phyloP scores from a whole-genome alignment of 2,888 invertebrate species.

The Parnassius mnemosyne region DNA sequence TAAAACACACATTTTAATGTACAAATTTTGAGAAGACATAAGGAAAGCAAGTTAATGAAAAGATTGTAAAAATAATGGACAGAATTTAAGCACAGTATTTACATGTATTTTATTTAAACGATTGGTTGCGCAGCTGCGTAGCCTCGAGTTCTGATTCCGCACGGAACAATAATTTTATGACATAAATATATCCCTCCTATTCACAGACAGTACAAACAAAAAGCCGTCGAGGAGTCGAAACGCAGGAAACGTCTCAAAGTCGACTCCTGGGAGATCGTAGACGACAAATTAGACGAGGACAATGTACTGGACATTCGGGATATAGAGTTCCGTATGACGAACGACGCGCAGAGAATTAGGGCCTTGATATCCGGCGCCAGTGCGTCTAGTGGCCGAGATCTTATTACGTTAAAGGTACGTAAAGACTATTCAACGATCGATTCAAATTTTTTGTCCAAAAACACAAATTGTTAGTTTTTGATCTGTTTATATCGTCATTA shows the following conservation, averaged over 20 bases:
- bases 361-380: constrained; percentile 67
- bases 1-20: too few species aligned
- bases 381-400: constrained; percentile 61
- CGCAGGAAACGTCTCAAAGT: constrained; percentile 88
- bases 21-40: too few species aligned
- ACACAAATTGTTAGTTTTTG: too few species aligned
- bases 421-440: not conserved
- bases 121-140: too few species aligned
- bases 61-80: too few species aligned
- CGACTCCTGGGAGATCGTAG: constrained; percentile 84
- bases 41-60: too few species aligned
- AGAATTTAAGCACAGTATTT: too few species aligned
- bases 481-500: too few species aligned
- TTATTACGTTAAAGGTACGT: constrained; percentile 62
- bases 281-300: constrained; percentile 79
- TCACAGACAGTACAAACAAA: constrained; percentile 83
- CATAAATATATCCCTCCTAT: not conserved
- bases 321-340: constrained; percentile 91
- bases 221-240: constrained; percentile 81
- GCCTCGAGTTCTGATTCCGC: too few species aligned
- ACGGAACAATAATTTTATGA: too few species aligned
- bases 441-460: too few species aligned
- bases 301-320: constrained; percentile 87
- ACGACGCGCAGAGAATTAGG: constrained; percentile 87
- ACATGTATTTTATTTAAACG: too few species aligned